Evolutionary conservation across 2,113 vertebrate species (phyloP), one percentile per base, ranked within the genome.

Genomic region (Sminthopsis crassicaudata): DNA sequence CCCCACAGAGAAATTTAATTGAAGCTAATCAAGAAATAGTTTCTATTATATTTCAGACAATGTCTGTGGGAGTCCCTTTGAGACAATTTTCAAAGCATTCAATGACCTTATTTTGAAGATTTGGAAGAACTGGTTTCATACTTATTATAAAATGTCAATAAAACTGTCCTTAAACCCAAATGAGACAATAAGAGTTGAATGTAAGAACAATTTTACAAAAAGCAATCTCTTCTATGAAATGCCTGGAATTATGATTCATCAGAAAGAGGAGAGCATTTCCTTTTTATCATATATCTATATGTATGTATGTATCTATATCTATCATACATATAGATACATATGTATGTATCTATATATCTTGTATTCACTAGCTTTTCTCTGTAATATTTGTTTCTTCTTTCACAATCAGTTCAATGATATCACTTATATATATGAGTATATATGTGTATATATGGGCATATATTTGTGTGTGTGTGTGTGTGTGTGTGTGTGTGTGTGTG

Each of bases 11-110:
- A 90, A 93, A 93, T 12, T 27, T 23, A 60, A 88, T 91, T 91
- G 57, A 12, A 95, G 26, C 9, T 76, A 96, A 91, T 46, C 22
- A 94, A 57, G 36, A 96, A 93, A 90, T 54, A 27, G 89, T 12
- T 26, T 26, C 12, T 19, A 89, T 16, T 26, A 46, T 57, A 91
- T 50, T 26, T 16, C 30, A 36, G 88, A 11, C 27, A 48, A 42
- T 27, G 23, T 51, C 9, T 90, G 89, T 46, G 8, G 60, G 91
- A 92, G 5, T 8, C 91, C 94, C 91, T 53, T 76, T 67, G 95
- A 89, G 95, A 94, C 51, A 95, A 90, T 94, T 95, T 90, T 95
- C 10, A 94, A 23, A 94, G 24, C 91, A 88, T 3, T 26, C 16
- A 91, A 8, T 52, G 46, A 91, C 46, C 92, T 76, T 46, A 67